Percentiles rank a stretch among this genome's conserved stretches.
phyloP scores from a whole-genome alignment of 2,888 invertebrate genomes.

The Blera fallax region DNA sequence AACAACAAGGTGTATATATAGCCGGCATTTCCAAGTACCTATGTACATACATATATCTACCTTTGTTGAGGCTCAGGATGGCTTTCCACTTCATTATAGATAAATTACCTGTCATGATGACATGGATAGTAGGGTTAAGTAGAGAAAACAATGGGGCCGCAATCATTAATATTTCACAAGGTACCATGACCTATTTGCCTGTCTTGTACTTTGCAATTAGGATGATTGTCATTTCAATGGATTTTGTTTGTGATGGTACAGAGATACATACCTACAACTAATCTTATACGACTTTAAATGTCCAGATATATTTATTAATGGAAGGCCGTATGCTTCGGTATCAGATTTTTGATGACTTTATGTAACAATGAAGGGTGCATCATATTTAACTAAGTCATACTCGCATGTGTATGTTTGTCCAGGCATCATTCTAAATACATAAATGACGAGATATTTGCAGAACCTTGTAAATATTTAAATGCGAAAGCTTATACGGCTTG shows the following conservation, averaged over 20 bases:
- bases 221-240: constrained; percentile 64
- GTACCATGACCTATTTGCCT: constrained; percentile 63
- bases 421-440: too few relatives aligned
- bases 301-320: constrained; percentile 12
- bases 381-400: neutral
- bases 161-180: constrained; percentile 64
- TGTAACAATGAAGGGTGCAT: neutral
- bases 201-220: constrained; percentile 55
- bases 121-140: constrained; percentile 46
- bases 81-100: constrained; percentile 51
- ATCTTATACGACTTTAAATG: neutral
- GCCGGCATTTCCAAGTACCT: neutral
- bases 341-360: neutral
- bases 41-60: neutral
- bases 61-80: neutral
- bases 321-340: neutral
- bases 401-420: too few relatives aligned
- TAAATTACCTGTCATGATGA: constrained; percentile 65
- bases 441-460: too few relatives aligned
- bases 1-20: neutral
- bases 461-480: too few relatives aligned
- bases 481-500: too few relatives aligned
- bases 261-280: neutral
- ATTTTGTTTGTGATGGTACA: constrained; percentile 2
- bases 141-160: constrained; percentile 28